Conservation (phyloP, 2,113 vertebrate genomes). For the Panthera uncia region DNA sequence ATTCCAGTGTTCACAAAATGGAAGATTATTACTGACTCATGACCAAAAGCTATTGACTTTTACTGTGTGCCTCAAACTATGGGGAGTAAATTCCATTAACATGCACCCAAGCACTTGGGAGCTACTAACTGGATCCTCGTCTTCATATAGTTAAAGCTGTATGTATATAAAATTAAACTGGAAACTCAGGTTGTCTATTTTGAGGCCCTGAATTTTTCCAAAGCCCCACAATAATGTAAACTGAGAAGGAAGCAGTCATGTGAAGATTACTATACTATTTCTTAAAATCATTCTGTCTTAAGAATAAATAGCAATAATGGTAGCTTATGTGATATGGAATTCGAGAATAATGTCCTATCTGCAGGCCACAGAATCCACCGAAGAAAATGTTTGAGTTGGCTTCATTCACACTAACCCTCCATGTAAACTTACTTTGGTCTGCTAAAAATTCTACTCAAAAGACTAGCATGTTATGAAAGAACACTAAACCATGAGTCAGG, state of each 20-base stretch:
- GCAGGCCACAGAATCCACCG: background rate
- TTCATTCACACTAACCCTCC: background rate
- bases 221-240: background rate
- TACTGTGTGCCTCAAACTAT: background rate
- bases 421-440: background rate
- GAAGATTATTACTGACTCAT: background rate
- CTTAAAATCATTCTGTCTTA: background rate
- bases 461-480: background rate
- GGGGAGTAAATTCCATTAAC: background rate
- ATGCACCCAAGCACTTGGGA: background rate
- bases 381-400: background rate
- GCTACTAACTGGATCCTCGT: background rate
- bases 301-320: background rate
- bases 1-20: background rate
- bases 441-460: background rate
- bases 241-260: background rate
- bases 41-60: background rate
- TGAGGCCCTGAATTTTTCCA: background rate
- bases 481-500: background rate
- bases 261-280: background rate
- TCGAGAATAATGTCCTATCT: background rate
- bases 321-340: background rate
- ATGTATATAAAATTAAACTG: background rate
- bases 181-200: background rate
- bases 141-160: background rate